Conservation (phyloP, 2,888 invertebrate genomes). For the Acleris holmiana region DNA sequence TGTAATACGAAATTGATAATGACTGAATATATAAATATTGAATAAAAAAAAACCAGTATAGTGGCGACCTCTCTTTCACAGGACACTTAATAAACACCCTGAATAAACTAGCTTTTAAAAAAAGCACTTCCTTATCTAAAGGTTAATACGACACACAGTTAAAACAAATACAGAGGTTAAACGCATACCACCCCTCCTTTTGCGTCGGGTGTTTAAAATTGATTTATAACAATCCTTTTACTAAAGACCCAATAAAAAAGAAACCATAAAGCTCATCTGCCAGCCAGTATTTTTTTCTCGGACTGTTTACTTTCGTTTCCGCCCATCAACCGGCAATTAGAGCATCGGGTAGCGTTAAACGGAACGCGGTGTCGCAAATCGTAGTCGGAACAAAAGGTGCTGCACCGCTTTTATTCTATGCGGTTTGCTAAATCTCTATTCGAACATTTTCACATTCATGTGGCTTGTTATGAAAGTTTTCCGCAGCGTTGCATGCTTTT, state of each 20-base stretch:
- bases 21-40: too few species aligned
- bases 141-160: too few species aligned
- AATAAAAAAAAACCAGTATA: too few species aligned
- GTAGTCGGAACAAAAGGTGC: constrained; percentile 47
- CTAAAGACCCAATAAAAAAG: not conserved
- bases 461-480: not conserved
- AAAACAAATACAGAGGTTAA: too few species aligned
- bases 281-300: constrained; percentile 35
- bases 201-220: too few species aligned
- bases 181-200: too few species aligned
- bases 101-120: too few species aligned
- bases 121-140: too few species aligned
- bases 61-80: too few species aligned
- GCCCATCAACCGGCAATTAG: constrained; percentile 56
- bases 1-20: too few species aligned
- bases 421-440: constrained; percentile 2
- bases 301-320: constrained; percentile 44
- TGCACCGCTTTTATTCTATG: not conserved
- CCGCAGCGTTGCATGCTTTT: not conserved
- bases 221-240: too few species aligned
- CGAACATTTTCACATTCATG: not conserved
- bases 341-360: constrained; percentile 46
- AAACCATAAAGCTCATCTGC: not conserved
- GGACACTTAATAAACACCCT: too few species aligned
- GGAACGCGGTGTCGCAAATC: constrained; percentile 40